Evolutionary conservation across 2,797 vertebrate species (phyloP).

Genomic region (Tragopan temminckii): DNA sequence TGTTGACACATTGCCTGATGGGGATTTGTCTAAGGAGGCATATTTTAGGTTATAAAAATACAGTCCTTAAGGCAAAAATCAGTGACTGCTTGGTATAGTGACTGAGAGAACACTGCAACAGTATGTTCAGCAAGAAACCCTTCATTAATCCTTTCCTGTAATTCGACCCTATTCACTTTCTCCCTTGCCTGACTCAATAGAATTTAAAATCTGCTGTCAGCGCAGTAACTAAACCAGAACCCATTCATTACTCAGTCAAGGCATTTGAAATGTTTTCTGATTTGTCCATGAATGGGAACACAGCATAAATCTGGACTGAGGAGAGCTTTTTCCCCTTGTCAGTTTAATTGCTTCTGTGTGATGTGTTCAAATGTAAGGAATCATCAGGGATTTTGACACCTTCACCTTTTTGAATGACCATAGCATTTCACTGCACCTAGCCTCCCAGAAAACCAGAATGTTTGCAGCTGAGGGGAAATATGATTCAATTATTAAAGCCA

Average conservation of each 20-base stretch:
- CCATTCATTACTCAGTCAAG: slow-evolving; percentile 82
- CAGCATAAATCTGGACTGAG: slow-evolving; percentile 72
- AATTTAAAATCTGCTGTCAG: slow-evolving; percentile 84
- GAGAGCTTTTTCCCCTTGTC: slow-evolving; percentile 51
- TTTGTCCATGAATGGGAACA: slow-evolving; percentile 78
- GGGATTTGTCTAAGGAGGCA: slow-evolving; percentile 83
- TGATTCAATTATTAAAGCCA: slow-evolving; percentile 34
- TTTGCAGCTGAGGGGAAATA: slow-evolving; percentile 55
- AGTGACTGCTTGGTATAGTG: slow-evolving; percentile 78
- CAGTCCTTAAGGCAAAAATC: slow-evolving; percentile 77
- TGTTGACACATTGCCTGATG: slow-evolving; percentile 84
- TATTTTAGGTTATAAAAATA: slow-evolving; percentile 83
- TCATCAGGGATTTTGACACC: slow-evolving; percentile 48
- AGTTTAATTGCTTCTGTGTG: slow-evolving; percentile 69
- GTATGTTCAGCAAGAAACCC: slow-evolving; percentile 79
- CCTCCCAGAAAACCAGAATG: neutral
- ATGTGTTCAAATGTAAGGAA: slow-evolving; percentile 60
- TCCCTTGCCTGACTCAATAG: slow-evolving; percentile 79
- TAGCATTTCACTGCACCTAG: slow-evolving; percentile 35
- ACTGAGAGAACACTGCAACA: slow-evolving; percentile 80
- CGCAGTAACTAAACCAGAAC: slow-evolving; percentile 79
- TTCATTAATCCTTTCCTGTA: slow-evolving; percentile 85
- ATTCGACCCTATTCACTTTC: slow-evolving; percentile 83
- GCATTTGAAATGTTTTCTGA: slow-evolving; percentile 81
- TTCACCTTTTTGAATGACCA: slow-evolving; percentile 29